phyloP scores from a whole-genome alignment of 2,888 invertebrate species.

The Leptinotarsa tumamoca region DNA sequence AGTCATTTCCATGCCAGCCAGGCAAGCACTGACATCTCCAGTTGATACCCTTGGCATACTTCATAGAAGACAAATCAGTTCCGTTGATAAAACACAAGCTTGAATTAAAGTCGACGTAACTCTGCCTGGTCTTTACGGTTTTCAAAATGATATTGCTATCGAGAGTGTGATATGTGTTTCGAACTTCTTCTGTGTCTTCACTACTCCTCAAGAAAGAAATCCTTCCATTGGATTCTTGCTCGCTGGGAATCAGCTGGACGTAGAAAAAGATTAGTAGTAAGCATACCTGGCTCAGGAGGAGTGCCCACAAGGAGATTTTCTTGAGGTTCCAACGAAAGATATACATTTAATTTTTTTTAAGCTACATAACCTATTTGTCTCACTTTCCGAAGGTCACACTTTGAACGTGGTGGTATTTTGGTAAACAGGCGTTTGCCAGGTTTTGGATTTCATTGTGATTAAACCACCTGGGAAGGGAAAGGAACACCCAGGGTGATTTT shows the following conservation, averaged over 20 bases:
- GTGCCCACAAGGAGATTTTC: conserved; percentile 62
- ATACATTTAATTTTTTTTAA: conserved; percentile 55
- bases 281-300: conserved; percentile 61
- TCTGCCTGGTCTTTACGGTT: conserved; percentile 53
- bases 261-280: conserved; percentile 62
- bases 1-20: conserved; percentile 77
- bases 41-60: conserved; percentile 58
- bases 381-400: conserved; percentile 21
- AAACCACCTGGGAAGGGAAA: conserved; percentile 24
- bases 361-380: conserved; percentile 55
- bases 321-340: conserved; percentile 58
- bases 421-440: neutral
- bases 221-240: conserved; percentile 36
- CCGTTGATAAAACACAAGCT: conserved; percentile 65
- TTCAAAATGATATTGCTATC: conserved; percentile 54
- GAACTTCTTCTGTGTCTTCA: conserved; percentile 42
- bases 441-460: conserved; percentile 35
- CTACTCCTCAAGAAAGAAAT: conserved; percentile 46
- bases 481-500: conserved; percentile 34
- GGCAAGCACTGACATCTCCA: conserved; percentile 70
- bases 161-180: conserved; percentile 60
- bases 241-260: conserved; percentile 52
- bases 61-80: conserved; percentile 64
- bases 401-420: conserved; percentile 22
- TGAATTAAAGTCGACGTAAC: conserved; percentile 64